phyloP scores from a whole-genome alignment of 2,113 vertebrate genomes.

The Scytalopus superciliaris region DNA sequence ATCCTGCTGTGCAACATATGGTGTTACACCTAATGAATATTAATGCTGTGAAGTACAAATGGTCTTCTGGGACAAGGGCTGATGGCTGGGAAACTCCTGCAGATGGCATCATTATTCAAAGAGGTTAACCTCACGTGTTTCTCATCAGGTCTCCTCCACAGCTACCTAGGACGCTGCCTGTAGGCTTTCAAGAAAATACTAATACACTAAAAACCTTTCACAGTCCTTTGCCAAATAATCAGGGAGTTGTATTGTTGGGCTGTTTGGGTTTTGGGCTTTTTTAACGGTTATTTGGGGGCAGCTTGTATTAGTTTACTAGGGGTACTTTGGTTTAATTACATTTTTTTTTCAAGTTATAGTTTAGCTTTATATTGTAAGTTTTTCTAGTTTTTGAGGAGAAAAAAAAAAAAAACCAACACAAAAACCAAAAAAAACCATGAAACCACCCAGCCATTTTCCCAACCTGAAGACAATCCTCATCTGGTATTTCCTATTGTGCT shows the following conservation, averaged over 20 bases:
- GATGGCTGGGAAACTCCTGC: slow-evolving; percentile 74
- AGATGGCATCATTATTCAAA: slow-evolving; percentile 69
- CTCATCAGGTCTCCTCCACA: slow-evolving; percentile 49
- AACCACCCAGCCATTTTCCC: background rate
- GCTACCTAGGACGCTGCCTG: slow-evolving; percentile 8
- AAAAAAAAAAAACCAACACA: background rate
- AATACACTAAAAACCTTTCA: background rate
- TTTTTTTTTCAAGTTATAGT: background rate
- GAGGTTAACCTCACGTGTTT: slow-evolving; percentile 61
- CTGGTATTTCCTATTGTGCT: background rate
- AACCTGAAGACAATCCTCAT: background rate
- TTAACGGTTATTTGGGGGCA: background rate
- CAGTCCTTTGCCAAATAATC: background rate
- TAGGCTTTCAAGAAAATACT: background rate
- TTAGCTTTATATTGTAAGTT: background rate
- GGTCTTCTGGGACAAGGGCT: slow-evolving; percentile 68
- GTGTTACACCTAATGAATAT: slow-evolving; percentile 81
- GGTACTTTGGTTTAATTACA: background rate
- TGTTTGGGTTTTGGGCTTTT: background rate
- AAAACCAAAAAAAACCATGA: too few relatives aligned
- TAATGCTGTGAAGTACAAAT: slow-evolving; percentile 75
- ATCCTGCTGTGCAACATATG: slow-evolving; percentile 81
- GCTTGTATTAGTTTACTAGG: background rate
- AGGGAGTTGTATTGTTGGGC: accelerated
- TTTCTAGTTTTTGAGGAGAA: background rate